A percentile compares a stretch with the other conserved stretches of the same genome.
Conservation (phyloP, 2,888 invertebrate genomes). For the Tetrapedia diversipes region DNA sequence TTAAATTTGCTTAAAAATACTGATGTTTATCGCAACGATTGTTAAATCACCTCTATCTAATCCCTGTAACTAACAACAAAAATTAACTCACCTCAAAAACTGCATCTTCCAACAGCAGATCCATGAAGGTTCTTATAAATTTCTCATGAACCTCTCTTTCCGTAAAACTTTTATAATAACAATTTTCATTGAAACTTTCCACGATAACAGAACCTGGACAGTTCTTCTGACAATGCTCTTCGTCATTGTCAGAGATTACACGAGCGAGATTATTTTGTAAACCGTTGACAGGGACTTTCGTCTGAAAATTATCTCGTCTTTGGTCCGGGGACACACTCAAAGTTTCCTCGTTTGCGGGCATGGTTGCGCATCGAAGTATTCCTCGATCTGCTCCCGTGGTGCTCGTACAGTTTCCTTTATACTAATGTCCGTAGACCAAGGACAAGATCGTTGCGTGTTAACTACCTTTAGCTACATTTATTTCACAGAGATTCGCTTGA, state of each 20-base stretch:
- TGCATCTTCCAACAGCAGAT: conserved; percentile 89
- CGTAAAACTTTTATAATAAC: conserved; percentile 84
- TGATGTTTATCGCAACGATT: background rate
- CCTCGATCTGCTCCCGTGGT: conserved; percentile 70
- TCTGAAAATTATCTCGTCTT: conserved; percentile 2
- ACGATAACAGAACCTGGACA: background rate
- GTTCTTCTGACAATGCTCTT: conserved; percentile 1
- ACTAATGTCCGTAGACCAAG: conserved; percentile 76
- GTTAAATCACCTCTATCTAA: background rate
- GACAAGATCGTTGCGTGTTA: conserved; percentile 70
- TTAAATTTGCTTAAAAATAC: too few relatives aligned
- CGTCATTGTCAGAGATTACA: background rate
- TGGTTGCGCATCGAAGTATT: conserved; percentile 62
- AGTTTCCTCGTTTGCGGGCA: conserved; percentile 75
- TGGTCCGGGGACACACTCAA: conserved; percentile 65
- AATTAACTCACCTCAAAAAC: conserved; percentile 85
- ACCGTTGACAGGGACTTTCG: background rate
- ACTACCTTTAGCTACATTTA: conserved; percentile 26
- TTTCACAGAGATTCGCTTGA: conserved; percentile 28
- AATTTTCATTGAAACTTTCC: background rate
- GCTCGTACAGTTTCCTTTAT: conserved; percentile 78
- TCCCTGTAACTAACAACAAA: background rate
- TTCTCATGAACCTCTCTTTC: conserved; percentile 87
- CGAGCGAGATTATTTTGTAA: background rate
- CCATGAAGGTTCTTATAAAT: conserved; percentile 88